phyloP scores from a whole-genome alignment of 2,888 invertebrate genomes.

The Euzophera pinguis region DNA sequence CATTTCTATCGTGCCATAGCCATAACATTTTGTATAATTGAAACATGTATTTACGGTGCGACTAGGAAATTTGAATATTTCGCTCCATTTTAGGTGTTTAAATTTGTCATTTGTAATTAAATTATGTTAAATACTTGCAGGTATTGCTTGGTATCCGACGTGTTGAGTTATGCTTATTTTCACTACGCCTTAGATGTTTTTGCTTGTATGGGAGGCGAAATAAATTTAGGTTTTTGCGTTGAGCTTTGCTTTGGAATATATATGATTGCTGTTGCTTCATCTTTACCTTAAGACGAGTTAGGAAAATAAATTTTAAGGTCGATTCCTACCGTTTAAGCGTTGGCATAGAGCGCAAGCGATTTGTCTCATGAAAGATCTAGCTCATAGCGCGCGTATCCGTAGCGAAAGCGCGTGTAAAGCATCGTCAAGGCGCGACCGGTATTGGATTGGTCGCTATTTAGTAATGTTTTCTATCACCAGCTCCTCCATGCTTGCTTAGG shows the following conservation, averaged over 20 bases:
- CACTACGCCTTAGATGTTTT: background rate
- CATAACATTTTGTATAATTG: slow-evolving; percentile 58
- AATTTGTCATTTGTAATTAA: slow-evolving; percentile 13
- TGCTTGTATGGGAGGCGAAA: background rate
- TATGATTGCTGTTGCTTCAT: background rate
- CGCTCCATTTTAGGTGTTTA: background rate
- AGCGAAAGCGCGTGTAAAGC: too few species aligned
- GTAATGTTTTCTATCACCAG: too few species aligned
- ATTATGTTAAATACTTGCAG: slow-evolving; percentile 9
- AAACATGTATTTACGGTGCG: slow-evolving; percentile 48
- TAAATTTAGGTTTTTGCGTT: background rate
- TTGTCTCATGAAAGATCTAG: too few species aligned
- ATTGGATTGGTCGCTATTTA: too few species aligned
- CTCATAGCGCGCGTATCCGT: too few species aligned
- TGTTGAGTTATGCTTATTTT: background rate
- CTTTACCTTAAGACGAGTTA: background rate
- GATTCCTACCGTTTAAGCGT: too few species aligned
- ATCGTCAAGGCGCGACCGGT: too few species aligned
- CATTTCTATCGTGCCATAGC: slow-evolving; percentile 60
- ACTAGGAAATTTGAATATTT: slow-evolving; percentile 34
- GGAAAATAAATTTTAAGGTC: too few species aligned
- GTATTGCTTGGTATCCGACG: background rate
- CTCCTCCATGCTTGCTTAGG: too few species aligned
- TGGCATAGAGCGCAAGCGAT: too few species aligned
- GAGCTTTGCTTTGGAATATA: background rate